Percentiles rank a stretch among this genome's conserved stretches.
These are phyloP conservation scores for Xyrauchen texanus DNA, from an alignment of 2,113 vertebrate species.

Conservation along the genomic window DNA sequence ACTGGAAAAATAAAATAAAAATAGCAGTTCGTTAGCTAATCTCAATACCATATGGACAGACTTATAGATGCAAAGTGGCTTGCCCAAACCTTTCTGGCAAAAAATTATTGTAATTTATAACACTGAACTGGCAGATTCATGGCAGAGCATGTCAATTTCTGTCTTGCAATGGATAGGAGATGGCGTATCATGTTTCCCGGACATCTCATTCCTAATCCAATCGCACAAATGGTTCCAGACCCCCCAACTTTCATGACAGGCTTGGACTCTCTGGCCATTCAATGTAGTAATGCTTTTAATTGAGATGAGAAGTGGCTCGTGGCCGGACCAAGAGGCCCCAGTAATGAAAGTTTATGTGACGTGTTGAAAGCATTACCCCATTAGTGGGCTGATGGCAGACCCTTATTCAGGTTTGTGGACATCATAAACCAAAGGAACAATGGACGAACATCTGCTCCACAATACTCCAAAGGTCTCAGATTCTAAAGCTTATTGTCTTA, in stretches of 20 bases:
- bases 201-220: conserved; percentile 54
- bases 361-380: conserved; percentile 52
- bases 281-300: conserved; percentile 58
- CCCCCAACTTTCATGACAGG: conserved; percentile 50
- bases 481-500: conserved; percentile 44
- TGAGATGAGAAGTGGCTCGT: conserved; percentile 42
- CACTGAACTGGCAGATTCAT: conserved; percentile 45
- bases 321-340: conserved; percentile 32
- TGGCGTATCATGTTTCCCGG: conserved; percentile 56
- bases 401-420: conserved; percentile 36
- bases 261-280: conserved; percentile 49
- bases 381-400: conserved; percentile 43
- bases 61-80: conserved; percentile 66
- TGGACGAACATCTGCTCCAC: conserved; percentile 49
- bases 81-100: conserved; percentile 57
- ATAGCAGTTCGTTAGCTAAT: conserved; percentile 33
- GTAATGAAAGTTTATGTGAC: conserved; percentile 64
- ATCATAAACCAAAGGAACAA: conserved; percentile 39
- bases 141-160: conserved; percentile 37
- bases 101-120: conserved; percentile 64
- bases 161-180: conserved; percentile 38
- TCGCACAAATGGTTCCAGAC: conserved; percentile 41
- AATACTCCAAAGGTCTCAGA: conserved; percentile 12
- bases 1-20: conserved; percentile 3
- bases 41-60: conserved; percentile 54